Percentiles rank a stretch among this genome's conserved stretches.
These are phyloP conservation scores for Philereme transversata DNA, from an alignment of 2,888 invertebrate genomes.

Conservation along the genomic window DNA sequence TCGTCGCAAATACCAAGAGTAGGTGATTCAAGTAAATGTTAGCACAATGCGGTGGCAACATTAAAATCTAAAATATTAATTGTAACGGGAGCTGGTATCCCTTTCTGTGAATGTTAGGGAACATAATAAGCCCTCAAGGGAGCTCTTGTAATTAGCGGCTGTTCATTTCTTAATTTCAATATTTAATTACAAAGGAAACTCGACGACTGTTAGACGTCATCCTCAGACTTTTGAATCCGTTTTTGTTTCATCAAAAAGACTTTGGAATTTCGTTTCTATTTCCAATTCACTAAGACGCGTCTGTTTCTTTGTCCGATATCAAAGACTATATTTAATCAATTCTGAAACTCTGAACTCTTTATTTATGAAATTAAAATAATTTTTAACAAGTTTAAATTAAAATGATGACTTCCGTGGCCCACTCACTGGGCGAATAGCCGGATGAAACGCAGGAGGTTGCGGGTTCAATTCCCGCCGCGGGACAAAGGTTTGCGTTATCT, in stretches of 20 bases:
- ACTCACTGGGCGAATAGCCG: too few species aligned
- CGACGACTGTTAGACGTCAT: slow-evolving; percentile 83
- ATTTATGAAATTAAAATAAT: slow-evolving; percentile 27
- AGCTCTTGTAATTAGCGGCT: slow-evolving; percentile 84
- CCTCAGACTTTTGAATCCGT: slow-evolving; percentile 72
- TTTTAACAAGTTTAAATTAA: slow-evolving; percentile 35
- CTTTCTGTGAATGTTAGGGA: slow-evolving; percentile 75
- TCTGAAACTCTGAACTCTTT: slow-evolving; percentile 23
- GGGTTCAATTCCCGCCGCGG: too few species aligned
- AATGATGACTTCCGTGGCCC: background rate
- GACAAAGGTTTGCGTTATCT: too few species aligned
- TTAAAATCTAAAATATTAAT: slow-evolving; percentile 78
- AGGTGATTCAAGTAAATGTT: background rate
- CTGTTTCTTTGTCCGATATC: slow-evolving; percentile 68
- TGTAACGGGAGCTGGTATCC: slow-evolving; percentile 73
- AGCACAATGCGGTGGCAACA: slow-evolving; percentile 51
- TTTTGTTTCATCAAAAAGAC: slow-evolving; percentile 80
- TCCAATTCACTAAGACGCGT: slow-evolving; percentile 73
- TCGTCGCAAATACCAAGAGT: background rate
- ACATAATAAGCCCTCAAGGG: slow-evolving; percentile 81
- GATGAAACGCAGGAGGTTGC: too few species aligned
- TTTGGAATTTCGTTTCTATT: slow-evolving; percentile 71
- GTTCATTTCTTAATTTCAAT: slow-evolving; percentile 86
- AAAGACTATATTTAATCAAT: slow-evolving; percentile 55
- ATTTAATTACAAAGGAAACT: slow-evolving; percentile 85